Evolutionary conservation across 2,888 invertebrate species (phyloP), one percentile per base, ranked within the genome.

Genomic region (Branchellion lobata): DNA sequence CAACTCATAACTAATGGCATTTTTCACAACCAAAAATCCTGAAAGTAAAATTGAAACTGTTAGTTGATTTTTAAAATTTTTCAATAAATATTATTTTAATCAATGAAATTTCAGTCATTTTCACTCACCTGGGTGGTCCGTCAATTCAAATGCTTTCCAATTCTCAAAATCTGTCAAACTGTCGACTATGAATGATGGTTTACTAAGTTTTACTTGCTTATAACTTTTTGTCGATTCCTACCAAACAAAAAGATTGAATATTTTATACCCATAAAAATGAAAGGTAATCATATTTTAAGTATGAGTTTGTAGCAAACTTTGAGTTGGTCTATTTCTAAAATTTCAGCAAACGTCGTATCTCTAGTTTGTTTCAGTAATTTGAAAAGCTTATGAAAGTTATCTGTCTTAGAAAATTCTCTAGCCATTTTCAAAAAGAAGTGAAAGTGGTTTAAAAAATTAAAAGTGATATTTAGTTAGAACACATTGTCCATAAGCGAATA

Each of bases 351-450:
- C 21, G 5, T 24, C 5, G 2, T 14, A 33, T 24, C 29, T 69
- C 21, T 65, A 5, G 5, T 27, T 11, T 65, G 5, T 65, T 69
- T 69, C 3, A 11, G 29, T 27, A 31, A 34, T 69, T 69, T 69
- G 69, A 69, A 69, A 27, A 29, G 8, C 18, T 34, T n/a, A 27
- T 69, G 69, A 69, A 69, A 69, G 2, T 31, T 18, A n/a, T 69
- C 69, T 27, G 31, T 69, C 31, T 31, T 34, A 57, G 21, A 18
- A 18, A 57, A 57, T 18, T 57, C 61, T 57, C 21, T n/a, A 57
- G 21, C 5, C 61, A 57, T 57, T 24, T 47, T 47, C 18, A 18
- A 47, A 14, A 47, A 47, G 8, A 47, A 47, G 18, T 14, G 47
- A 18, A 8, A 47, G 8, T 18, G 18, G 8, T 47, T 47, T 47